These are phyloP conservation scores for Takifugu ocellatus DNA, from an alignment of 2,797 vertebrate species.

Conservation along the genomic window DNA sequence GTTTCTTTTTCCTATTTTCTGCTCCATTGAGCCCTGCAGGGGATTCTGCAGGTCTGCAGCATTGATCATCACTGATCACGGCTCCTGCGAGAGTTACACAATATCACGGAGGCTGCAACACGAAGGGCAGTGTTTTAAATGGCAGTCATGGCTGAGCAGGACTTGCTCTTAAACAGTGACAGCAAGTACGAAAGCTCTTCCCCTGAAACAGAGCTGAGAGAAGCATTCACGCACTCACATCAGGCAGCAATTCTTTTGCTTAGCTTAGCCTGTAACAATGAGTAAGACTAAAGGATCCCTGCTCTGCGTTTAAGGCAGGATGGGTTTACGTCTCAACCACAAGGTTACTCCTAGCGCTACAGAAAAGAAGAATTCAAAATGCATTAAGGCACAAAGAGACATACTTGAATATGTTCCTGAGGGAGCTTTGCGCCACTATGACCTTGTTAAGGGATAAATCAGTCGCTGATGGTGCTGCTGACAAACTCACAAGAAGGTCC, in stretches of 20 bases:
- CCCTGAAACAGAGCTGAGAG: no score
- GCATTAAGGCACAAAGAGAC: no score
- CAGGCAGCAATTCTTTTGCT: no score
- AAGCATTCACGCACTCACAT: no score
- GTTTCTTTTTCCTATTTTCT: slow-evolving; percentile 59
- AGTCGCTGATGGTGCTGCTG: no score
- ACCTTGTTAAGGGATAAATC: neutral
- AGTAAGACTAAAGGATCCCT: no score
- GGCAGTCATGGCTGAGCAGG: slow-evolving; percentile 17
- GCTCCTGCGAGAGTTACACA: slow-evolving; percentile 26
- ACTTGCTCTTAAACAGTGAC: slow-evolving; percentile 9
- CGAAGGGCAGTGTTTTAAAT: slow-evolving; percentile 35
- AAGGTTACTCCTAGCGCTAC: no score
- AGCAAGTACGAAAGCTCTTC: slow-evolving; percentile 4
- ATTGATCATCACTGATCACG: slow-evolving; percentile 47
- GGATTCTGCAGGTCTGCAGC: slow-evolving; percentile 25
- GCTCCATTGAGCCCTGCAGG: slow-evolving; percentile 52
- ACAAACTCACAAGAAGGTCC: no score
- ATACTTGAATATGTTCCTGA: neutral
- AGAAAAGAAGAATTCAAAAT: no score
- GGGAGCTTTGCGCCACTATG: neutral
- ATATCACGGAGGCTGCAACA: slow-evolving; percentile 32
- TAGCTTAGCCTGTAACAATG: no score
- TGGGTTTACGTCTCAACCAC: no score
- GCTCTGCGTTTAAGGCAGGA: no score